Conservation (phyloP, 2,888 invertebrate species). For the Hyles lineata region DNA sequence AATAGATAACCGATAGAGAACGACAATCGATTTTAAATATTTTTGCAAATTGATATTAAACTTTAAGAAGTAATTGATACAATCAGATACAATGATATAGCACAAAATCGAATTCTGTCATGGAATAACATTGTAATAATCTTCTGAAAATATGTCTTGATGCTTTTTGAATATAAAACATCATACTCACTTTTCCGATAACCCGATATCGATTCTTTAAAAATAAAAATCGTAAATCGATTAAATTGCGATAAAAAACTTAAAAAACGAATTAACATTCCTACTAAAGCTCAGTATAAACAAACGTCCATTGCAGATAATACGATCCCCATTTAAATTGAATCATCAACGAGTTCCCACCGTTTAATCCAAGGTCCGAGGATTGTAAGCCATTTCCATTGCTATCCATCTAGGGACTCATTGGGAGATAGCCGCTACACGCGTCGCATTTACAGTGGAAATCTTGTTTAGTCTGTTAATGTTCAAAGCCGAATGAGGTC, state of each 20-base stretch:
- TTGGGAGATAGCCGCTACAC: slow-evolving; percentile 48
- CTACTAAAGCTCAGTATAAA: not conserved
- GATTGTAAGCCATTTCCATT: slow-evolving; percentile 35
- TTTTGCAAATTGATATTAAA: not conserved
- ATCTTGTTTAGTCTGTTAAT: slow-evolving; percentile 28
- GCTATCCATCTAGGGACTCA: slow-evolving; percentile 49
- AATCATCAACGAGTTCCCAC: slow-evolving; percentile 66
- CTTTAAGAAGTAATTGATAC: not conserved
- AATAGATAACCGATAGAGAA: not conserved
- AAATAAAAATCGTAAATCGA: no score
- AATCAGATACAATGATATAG: not conserved
- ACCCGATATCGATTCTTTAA: not conserved
- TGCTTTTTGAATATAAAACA: no score
- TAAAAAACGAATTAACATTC: not conserved
- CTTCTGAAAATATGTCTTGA: no score
- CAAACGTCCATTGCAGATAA: not conserved
- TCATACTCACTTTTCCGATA: not conserved
- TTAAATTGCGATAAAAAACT: not conserved
- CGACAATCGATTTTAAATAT: not conserved
- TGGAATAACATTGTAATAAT: no score
- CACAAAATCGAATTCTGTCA: no score
- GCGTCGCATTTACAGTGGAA: slow-evolving; percentile 30
- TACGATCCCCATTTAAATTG: slow-evolving; percentile 62
- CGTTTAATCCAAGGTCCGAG: slow-evolving; percentile 48
- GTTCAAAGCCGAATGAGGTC: slow-evolving; percentile 4